Evolutionary conservation across 2,797 vertebrate genomes (phyloP).

Genomic region (Sphenodon punctatus): DNA sequence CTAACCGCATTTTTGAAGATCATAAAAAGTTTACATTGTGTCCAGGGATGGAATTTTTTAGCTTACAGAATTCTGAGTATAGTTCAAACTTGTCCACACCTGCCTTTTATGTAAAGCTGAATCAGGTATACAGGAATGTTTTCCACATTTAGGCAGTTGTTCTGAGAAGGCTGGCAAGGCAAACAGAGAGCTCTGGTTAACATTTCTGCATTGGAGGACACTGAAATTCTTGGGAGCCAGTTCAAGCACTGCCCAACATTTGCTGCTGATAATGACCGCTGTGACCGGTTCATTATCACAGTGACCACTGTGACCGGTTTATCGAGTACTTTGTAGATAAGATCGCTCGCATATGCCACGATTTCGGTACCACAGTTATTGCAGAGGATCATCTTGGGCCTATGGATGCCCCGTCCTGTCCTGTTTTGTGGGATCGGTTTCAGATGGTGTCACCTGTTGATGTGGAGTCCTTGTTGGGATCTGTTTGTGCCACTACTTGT

Average conservation of each 20-base stretch:
- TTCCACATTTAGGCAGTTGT: constrained; percentile 11
- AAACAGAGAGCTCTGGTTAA: constrained; percentile 42
- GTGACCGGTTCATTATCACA: too few species aligned
- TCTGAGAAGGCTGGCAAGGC: constrained; percentile 27
- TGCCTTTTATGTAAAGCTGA: constrained; percentile 32
- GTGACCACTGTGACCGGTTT: too few species aligned
- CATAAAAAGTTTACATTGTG: constrained; percentile 15
- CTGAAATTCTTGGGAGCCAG: constrained; percentile 57
- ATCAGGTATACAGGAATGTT: constrained; percentile 56
- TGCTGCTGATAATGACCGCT: constrained; percentile 56
- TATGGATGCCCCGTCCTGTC: too few species aligned
- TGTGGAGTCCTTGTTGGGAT: too few species aligned
- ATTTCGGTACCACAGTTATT: too few species aligned
- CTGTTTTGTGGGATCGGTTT: too few species aligned
- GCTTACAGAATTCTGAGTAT: constrained; percentile 36
- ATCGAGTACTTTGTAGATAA: too few species aligned
- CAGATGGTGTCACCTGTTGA: too few species aligned
- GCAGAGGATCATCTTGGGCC: too few species aligned
- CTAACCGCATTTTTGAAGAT: constrained; percentile 14
- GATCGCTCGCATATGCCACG: too few species aligned
- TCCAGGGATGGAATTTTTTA: constrained; percentile 38
- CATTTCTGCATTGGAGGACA: constrained; percentile 18
- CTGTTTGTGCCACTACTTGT: too few species aligned
- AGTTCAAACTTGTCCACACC: constrained; percentile 47
- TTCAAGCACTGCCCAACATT: constrained; percentile 46